A percentile compares a stretch with the other conserved stretches of the same genome.
phyloP scores from a whole-genome alignment of 2,888 invertebrate species.

The Andrena camellia region DNA sequence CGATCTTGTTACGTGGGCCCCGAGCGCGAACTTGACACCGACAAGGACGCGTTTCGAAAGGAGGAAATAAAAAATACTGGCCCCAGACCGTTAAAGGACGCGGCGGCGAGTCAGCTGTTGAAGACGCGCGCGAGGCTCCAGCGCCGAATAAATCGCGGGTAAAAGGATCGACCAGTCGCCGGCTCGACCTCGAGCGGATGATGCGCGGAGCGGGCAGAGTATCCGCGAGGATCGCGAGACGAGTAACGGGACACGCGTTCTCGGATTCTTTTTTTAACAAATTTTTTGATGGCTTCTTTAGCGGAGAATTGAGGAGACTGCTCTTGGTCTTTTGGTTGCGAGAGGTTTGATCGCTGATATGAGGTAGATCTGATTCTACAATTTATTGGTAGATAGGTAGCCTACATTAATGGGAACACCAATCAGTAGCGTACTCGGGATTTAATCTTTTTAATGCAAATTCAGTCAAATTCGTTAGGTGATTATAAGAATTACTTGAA shows the following conservation, averaged over 20 bases:
- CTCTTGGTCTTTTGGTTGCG: too few relatives aligned
- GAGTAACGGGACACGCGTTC: slow-evolving; percentile 32
- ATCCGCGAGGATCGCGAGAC: slow-evolving; percentile 28
- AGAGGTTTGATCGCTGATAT: too few relatives aligned
- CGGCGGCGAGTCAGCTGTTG: slow-evolving; percentile 75
- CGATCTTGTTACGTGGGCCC: slow-evolving; percentile 75
- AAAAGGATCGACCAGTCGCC: slow-evolving; percentile 53
- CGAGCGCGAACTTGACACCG: slow-evolving; percentile 84
- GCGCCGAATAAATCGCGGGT: slow-evolving; percentile 63
- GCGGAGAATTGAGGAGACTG: too few relatives aligned
- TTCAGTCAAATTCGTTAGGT: too few relatives aligned
- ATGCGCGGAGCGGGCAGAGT: slow-evolving; percentile 26
- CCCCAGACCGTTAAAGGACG: slow-evolving; percentile 81
- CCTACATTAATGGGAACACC: too few relatives aligned
- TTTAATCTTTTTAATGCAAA: too few relatives aligned
- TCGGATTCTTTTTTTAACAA: neutral
- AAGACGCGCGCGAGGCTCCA: slow-evolving; percentile 62
- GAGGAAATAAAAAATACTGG: slow-evolving; percentile 82
- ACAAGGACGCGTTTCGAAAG: slow-evolving; percentile 85
- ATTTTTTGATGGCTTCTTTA: too few relatives aligned
- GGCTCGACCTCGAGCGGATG: slow-evolving; percentile 45
- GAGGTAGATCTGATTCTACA: too few relatives aligned
- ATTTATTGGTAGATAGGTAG: too few relatives aligned
- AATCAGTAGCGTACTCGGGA: too few relatives aligned
- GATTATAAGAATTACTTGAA: too few relatives aligned